These are phyloP conservation scores for Pherbina coryleti DNA, from an alignment of 2,888 invertebrate genomes.

Conservation along the genomic window DNA sequence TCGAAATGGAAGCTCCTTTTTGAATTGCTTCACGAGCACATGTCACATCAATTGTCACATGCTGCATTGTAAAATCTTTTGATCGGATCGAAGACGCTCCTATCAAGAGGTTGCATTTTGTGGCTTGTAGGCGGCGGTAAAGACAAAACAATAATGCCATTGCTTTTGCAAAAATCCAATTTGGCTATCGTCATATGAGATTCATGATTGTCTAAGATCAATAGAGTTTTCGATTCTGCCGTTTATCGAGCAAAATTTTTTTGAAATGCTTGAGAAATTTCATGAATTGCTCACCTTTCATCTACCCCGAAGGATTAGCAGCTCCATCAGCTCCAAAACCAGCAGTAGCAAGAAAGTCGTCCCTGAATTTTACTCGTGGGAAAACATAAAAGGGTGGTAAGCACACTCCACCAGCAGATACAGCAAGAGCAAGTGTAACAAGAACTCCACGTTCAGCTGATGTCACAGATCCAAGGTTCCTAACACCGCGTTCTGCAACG, in stretches of 20 bases:
- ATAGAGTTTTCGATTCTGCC: neutral
- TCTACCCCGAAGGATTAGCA: neutral
- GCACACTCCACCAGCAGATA: constrained; percentile 3
- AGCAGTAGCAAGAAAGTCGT: constrained; percentile 6
- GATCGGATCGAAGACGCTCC: neutral
- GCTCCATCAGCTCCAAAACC: neutral
- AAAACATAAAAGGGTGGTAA: constrained; percentile 1
- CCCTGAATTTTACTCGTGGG: constrained; percentile 8
- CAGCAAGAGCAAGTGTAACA: neutral
- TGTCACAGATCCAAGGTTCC: neutral
- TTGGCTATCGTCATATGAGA: neutral
- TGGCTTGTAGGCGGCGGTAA: neutral
- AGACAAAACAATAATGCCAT: neutral
- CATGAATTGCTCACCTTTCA: constrained; percentile 3
- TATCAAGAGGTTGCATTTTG: neutral
- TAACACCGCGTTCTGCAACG: neutral
- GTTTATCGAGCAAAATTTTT: neutral
- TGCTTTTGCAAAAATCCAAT: neutral
- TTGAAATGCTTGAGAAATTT: constrained; percentile 8
- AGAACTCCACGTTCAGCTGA: constrained; percentile 6
- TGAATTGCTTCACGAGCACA: no score
- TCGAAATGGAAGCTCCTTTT: no score
- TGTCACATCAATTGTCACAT: constrained; percentile 1
- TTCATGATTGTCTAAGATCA: neutral
- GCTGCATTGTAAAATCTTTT: neutral